Base-by-base conservation (phyloP, 2,888 invertebrate species). In the Pseudeuparius sepicola region DNA sequence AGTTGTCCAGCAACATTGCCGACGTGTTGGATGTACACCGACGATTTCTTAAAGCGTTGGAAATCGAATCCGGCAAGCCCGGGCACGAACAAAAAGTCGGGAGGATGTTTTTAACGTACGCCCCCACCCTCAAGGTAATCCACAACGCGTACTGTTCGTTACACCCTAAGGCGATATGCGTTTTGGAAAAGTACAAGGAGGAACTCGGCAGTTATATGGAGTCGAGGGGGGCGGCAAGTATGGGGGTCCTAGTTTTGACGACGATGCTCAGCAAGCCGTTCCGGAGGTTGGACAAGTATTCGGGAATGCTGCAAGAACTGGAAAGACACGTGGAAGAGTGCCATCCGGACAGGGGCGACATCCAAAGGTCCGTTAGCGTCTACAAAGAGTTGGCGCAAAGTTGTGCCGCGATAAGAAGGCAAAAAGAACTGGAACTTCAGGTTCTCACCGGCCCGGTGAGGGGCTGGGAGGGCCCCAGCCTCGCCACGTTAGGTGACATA, bases 391-490 rank as follows among this genome's bases (percentile, higher is more conserved):
- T 98, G 53, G 83, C 89, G 49, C 7, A 7, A 49, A 76, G 78
- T 11, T 94, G 94, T 62, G 78, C 85, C 33, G 80, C 84, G 14
- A 75, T 86, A 23, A 71, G 97, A 24, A 77, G 92, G 10, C 92
- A 96, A 57, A 94, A 93, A 61, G 96, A 98, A 65, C 68, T 94
- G 48, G 97, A 98, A 53, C 66, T 94, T 39, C 97, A 97, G 66
- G 88, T 98, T 36, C 70, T 97, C 45, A 87, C 86, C 0, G 89
- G 93, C 1, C 87, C 87, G 28, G 87, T 97, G n/a, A 74, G 87
- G 35, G 89, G 88, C 5, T 96, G 93, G 92, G 92, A 94, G 54
- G 92, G 94, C 3, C 79, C 82, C 59, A 81, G 78, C 52, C 60
- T 86, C 28, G 59, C 63, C 15, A 61, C 67, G n/a, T 66, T 87